Evolutionary conservation across 2,888 invertebrate species (phyloP), one percentile per base, ranked within the genome.

Genomic region (Ectemnius continuus): DNA sequence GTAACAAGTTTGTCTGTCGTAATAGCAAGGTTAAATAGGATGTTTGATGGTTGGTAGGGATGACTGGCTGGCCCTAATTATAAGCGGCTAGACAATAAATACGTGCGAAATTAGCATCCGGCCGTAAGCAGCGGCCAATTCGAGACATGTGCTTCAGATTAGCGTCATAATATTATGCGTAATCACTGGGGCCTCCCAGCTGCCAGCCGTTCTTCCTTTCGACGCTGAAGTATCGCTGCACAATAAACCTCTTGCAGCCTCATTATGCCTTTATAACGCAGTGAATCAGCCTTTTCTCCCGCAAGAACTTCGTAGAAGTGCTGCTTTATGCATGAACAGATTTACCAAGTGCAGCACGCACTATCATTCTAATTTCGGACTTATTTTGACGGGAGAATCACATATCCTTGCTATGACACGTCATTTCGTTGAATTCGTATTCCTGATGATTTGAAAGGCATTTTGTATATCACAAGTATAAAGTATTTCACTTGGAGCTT

Each of bases 151-250:
- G 88, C 79, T 83, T 61, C 76, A 71, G 77, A 86, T 85, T 84
- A 83, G 82, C 74, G 76, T 76, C 83, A 78, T 87, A 84, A 87
- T 85, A 88, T 89, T 89, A 89, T 87, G 89, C 88, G 83, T 87
- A 88, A 89, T 88, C 80, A 87, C 79, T 83, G 61, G 58, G 58
- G 78, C 61, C 75, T 65, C 59, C 61, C 88, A 86, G 86, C 86
- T 85, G 88, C 73, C 78, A 78, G 80, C 79, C 77, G 73, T 28
- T 84, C 84, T 80, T 80, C 70, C 63, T 68, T 48, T 52, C 36
- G 36, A 45, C 67, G 23, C 45, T 23, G n/a, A 60, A 61, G 59
- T 45, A 48, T 65, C 67, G 20, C 18, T 28, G 60, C 66, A 62
- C 60, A 28, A 52, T 57, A 20, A 56, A 23, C 48, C 16, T 61